Evolutionary conservation across 2,797 vertebrate species (phyloP).

Genomic region (Acipenser oxyrinchus): DNA sequence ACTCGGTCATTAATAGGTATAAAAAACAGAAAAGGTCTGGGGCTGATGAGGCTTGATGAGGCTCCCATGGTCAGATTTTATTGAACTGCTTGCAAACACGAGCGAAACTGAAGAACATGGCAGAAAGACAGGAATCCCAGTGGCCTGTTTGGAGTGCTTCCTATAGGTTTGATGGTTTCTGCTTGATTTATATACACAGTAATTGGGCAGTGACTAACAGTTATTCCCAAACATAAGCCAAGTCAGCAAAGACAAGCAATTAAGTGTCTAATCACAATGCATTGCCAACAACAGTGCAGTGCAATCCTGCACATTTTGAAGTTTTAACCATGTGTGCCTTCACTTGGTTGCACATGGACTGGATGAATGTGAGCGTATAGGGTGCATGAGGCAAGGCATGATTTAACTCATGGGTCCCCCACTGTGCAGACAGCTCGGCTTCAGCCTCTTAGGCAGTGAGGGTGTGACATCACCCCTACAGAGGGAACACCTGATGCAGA

Average conservation of each 20-base stretch:
- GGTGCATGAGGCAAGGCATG: no score
- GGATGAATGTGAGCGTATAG: no score
- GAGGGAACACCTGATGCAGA: no score
- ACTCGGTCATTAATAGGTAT: slow-evolving; percentile 45
- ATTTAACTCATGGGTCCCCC: no score
- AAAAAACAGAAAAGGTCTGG: slow-evolving; percentile 7
- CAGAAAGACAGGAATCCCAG: background rate
- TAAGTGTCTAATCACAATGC: background rate
- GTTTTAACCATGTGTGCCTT: no score
- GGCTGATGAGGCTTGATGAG: slow-evolving; percentile 12
- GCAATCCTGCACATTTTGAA: no score
- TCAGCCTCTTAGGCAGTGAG: no score
- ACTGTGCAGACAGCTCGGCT: no score
- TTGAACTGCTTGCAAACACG: slow-evolving; percentile 13
- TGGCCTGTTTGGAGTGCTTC: background rate
- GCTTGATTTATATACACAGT: background rate
- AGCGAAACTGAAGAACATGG: slow-evolving; percentile 3
- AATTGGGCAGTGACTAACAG: background rate
- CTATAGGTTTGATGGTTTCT: background rate
- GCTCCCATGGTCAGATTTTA: slow-evolving; percentile 13
- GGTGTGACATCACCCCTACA: no score
- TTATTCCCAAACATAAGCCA: background rate
- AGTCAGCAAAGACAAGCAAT: background rate
- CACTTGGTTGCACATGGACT: no score
- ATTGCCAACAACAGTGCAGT: no score